Base-by-base conservation (phyloP, 2,888 invertebrate species). In the Disparrhopalites patrizii region DNA sequence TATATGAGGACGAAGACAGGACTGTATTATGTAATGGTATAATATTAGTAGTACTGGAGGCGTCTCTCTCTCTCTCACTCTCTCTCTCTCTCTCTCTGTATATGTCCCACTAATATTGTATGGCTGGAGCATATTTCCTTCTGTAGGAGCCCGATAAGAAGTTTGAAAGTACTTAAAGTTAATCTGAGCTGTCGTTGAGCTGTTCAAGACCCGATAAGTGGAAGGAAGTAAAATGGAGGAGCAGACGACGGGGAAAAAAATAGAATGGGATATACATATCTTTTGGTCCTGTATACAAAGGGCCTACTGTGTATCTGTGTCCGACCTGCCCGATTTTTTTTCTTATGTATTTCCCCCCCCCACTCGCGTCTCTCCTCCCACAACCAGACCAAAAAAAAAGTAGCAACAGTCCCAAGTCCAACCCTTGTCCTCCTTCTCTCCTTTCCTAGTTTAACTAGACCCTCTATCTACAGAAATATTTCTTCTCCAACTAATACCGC, bases 161-260 rank as follows among this genome's bases (percentile, higher is more conserved):
- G 63, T 66, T 66, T 66, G 63, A 68, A 68, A 66, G 66, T 63
- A 63, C 63, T 64, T 68, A 52, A 66, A 61, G 55, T 66, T 66
- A 68, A 64, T 68, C 68, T 68, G 58, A 66, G 60, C 66, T 68
- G 64, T 68, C 68, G 60, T 61, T 63, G 60, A 63, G 61, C 50
- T 63, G 57, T 62, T 65, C 62, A 56, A 66, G 52, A 68, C 54
- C 52, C 66, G 68, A 68, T 68, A 66, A 68, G 60, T 60, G 60
- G 38, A 56, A 31, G 60, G 43, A 60, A 50, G 61, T 38, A 61
- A 61, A 60, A 61, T 43, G 56, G 57, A 56, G 57, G n/a, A n/a
- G n/a, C n/a, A n/a, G n/a, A n/a, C n/a, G n/a, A n/a, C 8, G 8
- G 50, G 20, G 50, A 23, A 47, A n/a, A n/a, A n/a, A n/a, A n/a